Percentiles rank a stretch among this genome's conserved stretches.
phyloP scores from a whole-genome alignment of 2,797 vertebrate species.

The Typhlichthys subterraneus region DNA sequence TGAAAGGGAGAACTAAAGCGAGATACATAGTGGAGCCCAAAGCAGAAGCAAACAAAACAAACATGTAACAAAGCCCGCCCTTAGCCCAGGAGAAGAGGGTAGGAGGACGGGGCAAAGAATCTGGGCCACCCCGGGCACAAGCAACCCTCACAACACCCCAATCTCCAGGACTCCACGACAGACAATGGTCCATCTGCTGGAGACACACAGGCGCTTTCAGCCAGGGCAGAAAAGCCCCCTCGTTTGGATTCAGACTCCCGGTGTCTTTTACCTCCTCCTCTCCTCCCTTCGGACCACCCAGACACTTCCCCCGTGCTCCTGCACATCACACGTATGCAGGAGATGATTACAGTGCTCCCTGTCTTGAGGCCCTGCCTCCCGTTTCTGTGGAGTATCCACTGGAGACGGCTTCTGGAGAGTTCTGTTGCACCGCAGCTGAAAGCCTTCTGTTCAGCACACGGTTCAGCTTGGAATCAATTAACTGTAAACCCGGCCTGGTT shows the following conservation, averaged over 20 bases:
- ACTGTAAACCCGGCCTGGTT: conserved; percentile 54
- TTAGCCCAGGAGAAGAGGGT: conserved; percentile 41
- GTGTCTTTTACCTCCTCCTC: conserved; percentile 60
- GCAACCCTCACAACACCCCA: conserved; percentile 59
- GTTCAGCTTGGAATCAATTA: conserved; percentile 70
- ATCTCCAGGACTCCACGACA: conserved; percentile 67
- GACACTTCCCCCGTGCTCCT: conserved; percentile 53
- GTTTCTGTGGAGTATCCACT: conserved; percentile 63
- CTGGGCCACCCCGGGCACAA: conserved; percentile 60
- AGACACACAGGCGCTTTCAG: conserved; percentile 68
- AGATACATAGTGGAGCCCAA: conserved; percentile 53
- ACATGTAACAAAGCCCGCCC: conserved; percentile 47
- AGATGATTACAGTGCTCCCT: conserved; percentile 74
- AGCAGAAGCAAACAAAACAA: conserved; percentile 63
- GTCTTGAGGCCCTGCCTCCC: conserved; percentile 68
- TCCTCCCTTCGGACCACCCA: conserved; percentile 81
- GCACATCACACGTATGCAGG: conserved; percentile 65
- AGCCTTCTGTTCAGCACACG: conserved; percentile 58
- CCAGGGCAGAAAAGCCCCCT: conserved; percentile 60
- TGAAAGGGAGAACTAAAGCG: conserved; percentile 59
- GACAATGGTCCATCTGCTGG: conserved; percentile 82
- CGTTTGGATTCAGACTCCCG: conserved; percentile 69
- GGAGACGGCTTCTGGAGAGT: conserved; percentile 67
- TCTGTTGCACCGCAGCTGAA: conserved; percentile 60
- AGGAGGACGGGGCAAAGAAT: conserved; percentile 59